Conservation (phyloP, 2,888 invertebrate genomes). For the Drosophila anomalata region DNA sequence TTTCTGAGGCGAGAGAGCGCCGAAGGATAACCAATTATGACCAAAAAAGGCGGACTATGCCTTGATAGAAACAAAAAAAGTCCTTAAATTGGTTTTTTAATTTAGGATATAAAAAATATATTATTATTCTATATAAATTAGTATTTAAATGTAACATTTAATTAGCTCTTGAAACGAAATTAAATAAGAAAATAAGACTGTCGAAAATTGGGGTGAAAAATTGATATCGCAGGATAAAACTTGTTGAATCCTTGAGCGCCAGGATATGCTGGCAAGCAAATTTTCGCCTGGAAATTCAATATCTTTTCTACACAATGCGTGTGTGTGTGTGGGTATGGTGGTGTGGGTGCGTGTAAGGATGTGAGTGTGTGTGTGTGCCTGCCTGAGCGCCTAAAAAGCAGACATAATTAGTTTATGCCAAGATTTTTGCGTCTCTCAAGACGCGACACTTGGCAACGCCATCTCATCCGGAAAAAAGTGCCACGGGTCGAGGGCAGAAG, state of each 20-base stretch:
- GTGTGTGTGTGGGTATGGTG: constrained; percentile 9
- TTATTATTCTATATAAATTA: background rate
- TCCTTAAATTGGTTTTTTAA: background rate
- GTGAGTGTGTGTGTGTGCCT: constrained; percentile 43
- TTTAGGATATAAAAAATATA: background rate
- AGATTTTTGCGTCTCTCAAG: constrained; percentile 61
- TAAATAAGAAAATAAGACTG: background rate
- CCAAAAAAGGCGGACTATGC: constrained; percentile 1
- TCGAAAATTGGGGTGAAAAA: constrained; percentile 6
- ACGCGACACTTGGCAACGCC: constrained; percentile 46
- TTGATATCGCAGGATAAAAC: constrained; percentile 31
- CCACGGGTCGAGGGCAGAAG: background rate
- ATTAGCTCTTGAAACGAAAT: background rate
- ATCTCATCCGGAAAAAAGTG: constrained; percentile 3
- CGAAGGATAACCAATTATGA: constrained; percentile 28
- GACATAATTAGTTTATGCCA: constrained; percentile 66
- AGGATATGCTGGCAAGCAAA: constrained; percentile 29
- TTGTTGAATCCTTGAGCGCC: constrained; percentile 57
- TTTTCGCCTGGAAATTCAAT: constrained; percentile 59
- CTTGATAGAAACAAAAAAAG: constrained; percentile 11
- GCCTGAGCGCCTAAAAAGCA: constrained; percentile 68
- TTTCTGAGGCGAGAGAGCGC: constrained; percentile 3
- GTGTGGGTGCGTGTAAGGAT: constrained; percentile 6
- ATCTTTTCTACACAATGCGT: constrained; percentile 35
- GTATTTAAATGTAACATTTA: background rate